These are phyloP conservation scores for pig (Sus scrofa) DNA, from an alignment of 2,113 vertebrate species.

Conservation along the genomic window DNA sequence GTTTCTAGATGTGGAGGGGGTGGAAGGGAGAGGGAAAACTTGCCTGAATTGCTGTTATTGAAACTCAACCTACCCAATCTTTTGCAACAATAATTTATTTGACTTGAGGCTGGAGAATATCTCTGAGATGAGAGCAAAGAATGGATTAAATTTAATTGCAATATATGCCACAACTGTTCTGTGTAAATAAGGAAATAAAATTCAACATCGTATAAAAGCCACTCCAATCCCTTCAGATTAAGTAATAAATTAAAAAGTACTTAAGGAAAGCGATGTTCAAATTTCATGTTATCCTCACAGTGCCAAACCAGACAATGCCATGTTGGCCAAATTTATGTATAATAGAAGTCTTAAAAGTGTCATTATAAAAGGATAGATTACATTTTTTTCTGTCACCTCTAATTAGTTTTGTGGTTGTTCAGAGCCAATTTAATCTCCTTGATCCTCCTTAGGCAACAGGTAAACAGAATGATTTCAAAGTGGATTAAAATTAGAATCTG, in stretches of 20 bases:
- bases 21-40: not conserved
- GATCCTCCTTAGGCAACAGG: conserved; percentile 73
- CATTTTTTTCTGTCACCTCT: conserved; percentile 69
- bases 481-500: conserved; percentile 65
- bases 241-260: conserved; percentile 75
- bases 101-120: conserved; percentile 45
- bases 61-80: conserved; percentile 20
- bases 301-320: conserved; percentile 46
- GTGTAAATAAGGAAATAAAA: conserved; percentile 76
- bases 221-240: conserved; percentile 65
- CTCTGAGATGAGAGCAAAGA: conserved; percentile 54
- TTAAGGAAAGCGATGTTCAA: conserved; percentile 69
- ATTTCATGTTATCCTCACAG: conserved; percentile 66
- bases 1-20: not conserved
- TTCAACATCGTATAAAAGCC: conserved; percentile 53
- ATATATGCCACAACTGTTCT: conserved; percentile 58
- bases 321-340: conserved; percentile 70
- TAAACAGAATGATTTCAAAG: conserved; percentile 78
- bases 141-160: conserved; percentile 69
- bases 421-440: conserved; percentile 72
- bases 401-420: conserved; percentile 77
- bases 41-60: conserved; percentile 44
- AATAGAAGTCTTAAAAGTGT: conserved; percentile 72
- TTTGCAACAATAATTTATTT: conserved; percentile 69
- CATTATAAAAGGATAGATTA: conserved; percentile 69